Percentiles rank a stretch among this genome's conserved stretches.
Conservation (phyloP, 2,888 invertebrate genomes). For the Bunonema sp. region DNA sequence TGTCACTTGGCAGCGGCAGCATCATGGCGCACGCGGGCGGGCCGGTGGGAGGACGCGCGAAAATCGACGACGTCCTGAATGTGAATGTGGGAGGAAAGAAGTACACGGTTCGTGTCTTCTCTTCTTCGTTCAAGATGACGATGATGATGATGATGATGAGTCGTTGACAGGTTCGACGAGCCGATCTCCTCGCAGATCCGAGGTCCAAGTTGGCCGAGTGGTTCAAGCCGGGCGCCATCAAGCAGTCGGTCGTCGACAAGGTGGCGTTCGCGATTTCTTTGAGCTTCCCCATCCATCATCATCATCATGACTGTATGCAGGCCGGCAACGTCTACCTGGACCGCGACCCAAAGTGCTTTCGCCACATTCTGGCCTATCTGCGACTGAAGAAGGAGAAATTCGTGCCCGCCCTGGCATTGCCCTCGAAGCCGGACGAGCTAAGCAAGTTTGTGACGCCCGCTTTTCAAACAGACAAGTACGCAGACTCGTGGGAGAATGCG, state of each 20-base stretch:
- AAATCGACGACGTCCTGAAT: constrained; percentile 43
- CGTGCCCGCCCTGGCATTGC: constrained; percentile 36
- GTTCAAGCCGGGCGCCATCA: constrained; percentile 31
- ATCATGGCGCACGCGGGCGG: no score
- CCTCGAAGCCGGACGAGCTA: constrained; percentile 44
- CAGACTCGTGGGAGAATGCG: constrained; percentile 40
- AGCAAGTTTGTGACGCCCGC: constrained; percentile 14
- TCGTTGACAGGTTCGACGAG: constrained; percentile 21
- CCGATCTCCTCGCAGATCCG: constrained; percentile 38
- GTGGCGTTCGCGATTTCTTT: constrained; percentile 3
- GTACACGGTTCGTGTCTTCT: constrained; percentile 25
- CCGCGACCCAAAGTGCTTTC: constrained; percentile 88
- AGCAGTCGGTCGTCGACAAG: constrained; percentile 34
- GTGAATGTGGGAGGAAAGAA: constrained; percentile 44
- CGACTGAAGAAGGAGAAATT: constrained; percentile 60
- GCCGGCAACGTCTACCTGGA: constrained; percentile 77
- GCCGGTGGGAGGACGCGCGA: no score
- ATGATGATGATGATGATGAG: not conserved
- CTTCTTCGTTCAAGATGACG: not conserved
- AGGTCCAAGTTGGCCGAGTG: constrained; percentile 36
- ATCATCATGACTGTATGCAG: constrained; percentile 4
- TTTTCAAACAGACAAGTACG: constrained; percentile 6
- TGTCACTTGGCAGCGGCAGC: no score
- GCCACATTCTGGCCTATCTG: constrained; percentile 89
- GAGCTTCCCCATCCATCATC: not conserved